Evolutionary conservation across 2,113 vertebrate genomes (phyloP), one percentile per base, ranked within the genome.

Genomic region (Anthoscopus minutus): DNA sequence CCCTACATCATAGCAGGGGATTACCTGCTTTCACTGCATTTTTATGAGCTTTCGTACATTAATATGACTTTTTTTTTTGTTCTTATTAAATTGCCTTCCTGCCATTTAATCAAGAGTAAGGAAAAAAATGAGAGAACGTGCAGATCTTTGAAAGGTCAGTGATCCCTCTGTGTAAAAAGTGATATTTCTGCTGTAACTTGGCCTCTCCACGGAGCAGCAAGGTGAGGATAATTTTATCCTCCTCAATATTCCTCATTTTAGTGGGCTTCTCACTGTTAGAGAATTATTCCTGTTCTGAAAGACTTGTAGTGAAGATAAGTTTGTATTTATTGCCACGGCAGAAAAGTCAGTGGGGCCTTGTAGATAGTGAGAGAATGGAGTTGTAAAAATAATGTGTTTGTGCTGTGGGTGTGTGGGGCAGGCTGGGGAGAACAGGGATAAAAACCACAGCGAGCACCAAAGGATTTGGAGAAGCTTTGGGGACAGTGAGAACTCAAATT

Each of bases 161-260:
- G 40, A 78, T 94, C 24, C 56, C 77, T 89, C 53, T 87, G 70
- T 85, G 73, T 91, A 56, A 72, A 65, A 93, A 72, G n/a, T 53
- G 47, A 51, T 72, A 31, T 89, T 91, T 88, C 50, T 80, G 37
- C 48, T 7, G 1, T 82, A 77, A 53, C 16, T 42, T 54, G 47
- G 13, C 30, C 58, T 85, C 54, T 92, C 28, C 0, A 1, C 30
- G 67, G 67, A 94, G 42, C 44, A 65, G 37, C 47, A 66, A 40
- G 40, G 37, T 64, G 50, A 85, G 24, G 74, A 56, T 69, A 51
- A 85, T 77, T 82, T 91, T 17, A n/a, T 67, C 25, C 42, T 54
- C 37, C 53, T 57, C 24, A 65, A 12, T 67, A 61, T 65, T 82
- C 14, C 25, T 31, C 7, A 38, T 90, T 89, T 92, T 19, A 81